Percentiles rank a stretch among this genome's conserved stretches.
Evolutionary conservation across 2,888 invertebrate species (phyloP).

Genomic region (Augochlorella aurata): DNA sequence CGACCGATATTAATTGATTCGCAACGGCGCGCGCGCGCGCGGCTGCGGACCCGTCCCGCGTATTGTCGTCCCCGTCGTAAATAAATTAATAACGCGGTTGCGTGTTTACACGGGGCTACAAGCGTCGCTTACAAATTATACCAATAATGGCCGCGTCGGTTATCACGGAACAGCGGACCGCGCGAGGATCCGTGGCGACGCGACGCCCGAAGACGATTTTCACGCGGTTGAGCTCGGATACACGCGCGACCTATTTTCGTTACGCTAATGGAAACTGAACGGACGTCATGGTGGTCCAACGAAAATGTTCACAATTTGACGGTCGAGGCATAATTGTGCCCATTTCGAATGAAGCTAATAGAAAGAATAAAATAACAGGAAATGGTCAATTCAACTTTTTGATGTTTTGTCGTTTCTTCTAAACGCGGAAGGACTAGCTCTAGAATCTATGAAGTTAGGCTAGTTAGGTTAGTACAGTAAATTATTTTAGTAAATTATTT

Average conservation of each 20-base stretch:
- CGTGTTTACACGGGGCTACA: conserved; percentile 57
- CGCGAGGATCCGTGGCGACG: neutral
- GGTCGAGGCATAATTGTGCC: neutral
- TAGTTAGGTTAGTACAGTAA: no score
- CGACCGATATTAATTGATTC: conserved; percentile 64
- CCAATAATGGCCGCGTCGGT: conserved; percentile 51
- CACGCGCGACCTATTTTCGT: neutral
- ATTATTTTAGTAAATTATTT: no score
- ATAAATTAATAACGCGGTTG: conserved; percentile 67
- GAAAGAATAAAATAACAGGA: no score
- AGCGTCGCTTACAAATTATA: conserved; percentile 64
- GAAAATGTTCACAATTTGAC: neutral
- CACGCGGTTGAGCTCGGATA: neutral
- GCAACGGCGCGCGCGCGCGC: conserved; percentile 28
- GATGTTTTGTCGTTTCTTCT: no score
- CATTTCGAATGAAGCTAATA: no score
- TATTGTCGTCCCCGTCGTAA: conserved; percentile 50
- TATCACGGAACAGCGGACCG: conserved; percentile 30
- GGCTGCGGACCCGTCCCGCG: conserved; percentile 4
- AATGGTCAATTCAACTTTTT: no score
- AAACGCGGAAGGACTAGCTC: no score
- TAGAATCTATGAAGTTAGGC: no score
- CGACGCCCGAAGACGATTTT: neutral
- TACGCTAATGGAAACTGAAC: neutral
- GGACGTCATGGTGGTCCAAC: neutral